These are phyloP conservation scores for Carabus problematicus DNA, from an alignment of 2,888 invertebrate genomes.

Conservation along the genomic window DNA sequence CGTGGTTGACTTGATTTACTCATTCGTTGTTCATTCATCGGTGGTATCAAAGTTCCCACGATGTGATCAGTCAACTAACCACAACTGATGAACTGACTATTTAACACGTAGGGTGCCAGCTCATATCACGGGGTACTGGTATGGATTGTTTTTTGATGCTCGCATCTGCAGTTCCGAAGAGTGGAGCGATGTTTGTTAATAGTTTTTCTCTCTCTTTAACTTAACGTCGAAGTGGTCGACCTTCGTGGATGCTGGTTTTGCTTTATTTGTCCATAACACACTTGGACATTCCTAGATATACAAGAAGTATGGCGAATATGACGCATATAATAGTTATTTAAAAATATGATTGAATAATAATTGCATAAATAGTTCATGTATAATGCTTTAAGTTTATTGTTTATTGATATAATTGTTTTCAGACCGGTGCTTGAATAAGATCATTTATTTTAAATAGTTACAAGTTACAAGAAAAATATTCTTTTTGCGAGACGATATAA, in stretches of 20 bases:
- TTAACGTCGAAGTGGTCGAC: slow-evolving; percentile 22
- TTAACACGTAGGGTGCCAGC: too few species aligned
- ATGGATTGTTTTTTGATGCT: neutral
- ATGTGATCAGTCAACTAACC: neutral
- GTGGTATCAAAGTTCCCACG: neutral
- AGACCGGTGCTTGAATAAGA: too few species aligned
- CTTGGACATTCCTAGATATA: slow-evolving; percentile 3
- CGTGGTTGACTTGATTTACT: slow-evolving; percentile 20
- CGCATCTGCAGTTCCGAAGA: slow-evolving; percentile 14
- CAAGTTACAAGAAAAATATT: too few species aligned
- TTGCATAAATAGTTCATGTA: too few species aligned
- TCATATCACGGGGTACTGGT: too few species aligned
- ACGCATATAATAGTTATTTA: neutral
- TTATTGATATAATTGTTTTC: too few species aligned
- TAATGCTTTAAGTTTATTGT: too few species aligned
- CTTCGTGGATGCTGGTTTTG: slow-evolving; percentile 30
- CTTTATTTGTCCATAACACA: slow-evolving; percentile 32
- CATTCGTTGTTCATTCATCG: slow-evolving; percentile 21
- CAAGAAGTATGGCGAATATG: neutral
- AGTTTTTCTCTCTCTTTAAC: slow-evolving; percentile 22
- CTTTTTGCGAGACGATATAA: too few species aligned
- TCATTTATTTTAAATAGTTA: too few species aligned
- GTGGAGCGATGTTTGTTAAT: slow-evolving; percentile 15
- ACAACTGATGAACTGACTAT: neutral
- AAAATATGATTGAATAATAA: too few species aligned